These are phyloP conservation scores for Tetramorium bicarinatum DNA, from an alignment of 2,888 invertebrate species.

Conservation along the genomic window DNA sequence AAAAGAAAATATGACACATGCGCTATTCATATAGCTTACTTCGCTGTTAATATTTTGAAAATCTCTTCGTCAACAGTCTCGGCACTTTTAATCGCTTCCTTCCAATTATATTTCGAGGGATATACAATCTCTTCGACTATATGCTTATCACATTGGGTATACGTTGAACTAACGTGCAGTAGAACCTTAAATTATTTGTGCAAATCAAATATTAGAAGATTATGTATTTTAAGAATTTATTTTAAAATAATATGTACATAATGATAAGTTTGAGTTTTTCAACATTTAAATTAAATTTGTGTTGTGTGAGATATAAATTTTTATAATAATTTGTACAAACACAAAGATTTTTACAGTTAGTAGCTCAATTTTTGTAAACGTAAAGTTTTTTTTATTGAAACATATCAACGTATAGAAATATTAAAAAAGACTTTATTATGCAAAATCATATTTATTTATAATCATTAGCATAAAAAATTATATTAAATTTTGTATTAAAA, in stretches of 20 bases:
- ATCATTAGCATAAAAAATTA: no score
- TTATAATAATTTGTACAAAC: not conserved
- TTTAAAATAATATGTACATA: not conserved
- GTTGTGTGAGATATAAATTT: not conserved
- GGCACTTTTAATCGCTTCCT: constrained; percentile 89
- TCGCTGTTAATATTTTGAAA: constrained; percentile 88
- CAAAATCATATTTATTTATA: no score
- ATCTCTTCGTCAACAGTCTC: constrained; percentile 88
- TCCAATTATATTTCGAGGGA: constrained; percentile 91
- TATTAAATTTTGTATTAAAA: no score
- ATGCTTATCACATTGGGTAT: constrained; percentile 92
- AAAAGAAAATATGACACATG: not conserved
- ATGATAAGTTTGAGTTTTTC: not conserved
- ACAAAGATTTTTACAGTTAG: no score
- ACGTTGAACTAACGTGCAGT: constrained; percentile 95
- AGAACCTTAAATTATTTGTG: constrained; percentile 87
- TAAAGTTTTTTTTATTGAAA: no score
- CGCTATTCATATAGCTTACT: constrained; percentile 85
- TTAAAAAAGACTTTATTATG: no score
- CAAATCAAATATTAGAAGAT: not conserved
- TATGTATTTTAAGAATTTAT: not conserved
- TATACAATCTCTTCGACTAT: constrained; percentile 93
- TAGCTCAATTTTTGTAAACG: no score
- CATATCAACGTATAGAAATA: no score
- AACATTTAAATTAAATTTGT: not conserved